phyloP scores from a whole-genome alignment of 2,113 vertebrate species.

The Myanophis thanlyinensis region DNA sequence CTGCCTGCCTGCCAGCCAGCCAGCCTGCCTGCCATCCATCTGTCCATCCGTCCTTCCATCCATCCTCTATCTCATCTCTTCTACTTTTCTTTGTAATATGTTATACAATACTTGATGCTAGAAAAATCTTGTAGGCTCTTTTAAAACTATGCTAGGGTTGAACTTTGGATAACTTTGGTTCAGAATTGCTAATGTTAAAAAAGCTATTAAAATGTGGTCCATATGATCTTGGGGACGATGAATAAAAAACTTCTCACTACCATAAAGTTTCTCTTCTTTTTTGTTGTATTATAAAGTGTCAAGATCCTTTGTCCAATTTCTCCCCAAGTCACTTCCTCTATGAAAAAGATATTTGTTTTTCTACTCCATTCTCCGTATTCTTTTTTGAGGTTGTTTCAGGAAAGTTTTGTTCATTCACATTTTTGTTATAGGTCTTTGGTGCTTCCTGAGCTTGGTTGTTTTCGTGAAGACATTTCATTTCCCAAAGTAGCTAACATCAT shows the following conservation, averaged over 20 bases:
- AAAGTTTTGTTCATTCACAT: background rate
- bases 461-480: background rate
- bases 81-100: background rate
- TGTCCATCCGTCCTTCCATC: too few species aligned
- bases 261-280: background rate
- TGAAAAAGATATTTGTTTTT: background rate
- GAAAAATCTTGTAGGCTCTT: background rate
- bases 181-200: background rate
- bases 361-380: background rate
- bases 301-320: background rate
- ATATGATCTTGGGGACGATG: background rate
- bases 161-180: background rate
- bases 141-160: background rate
- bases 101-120: constrained; percentile 14
- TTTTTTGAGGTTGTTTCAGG: background rate
- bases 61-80: background rate
- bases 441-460: background rate
- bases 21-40: background rate
- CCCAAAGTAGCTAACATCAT: background rate
- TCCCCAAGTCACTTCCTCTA: background rate
- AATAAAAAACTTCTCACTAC: background rate
- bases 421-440: background rate
- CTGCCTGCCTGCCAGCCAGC: background rate
- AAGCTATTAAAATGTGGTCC: background rate
- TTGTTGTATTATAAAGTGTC: background rate